Percentiles rank a stretch among this genome's conserved stretches.
These are phyloP conservation scores for Sander vitreus DNA, from an alignment of 2,113 vertebrate genomes.

Conservation along the genomic window DNA sequence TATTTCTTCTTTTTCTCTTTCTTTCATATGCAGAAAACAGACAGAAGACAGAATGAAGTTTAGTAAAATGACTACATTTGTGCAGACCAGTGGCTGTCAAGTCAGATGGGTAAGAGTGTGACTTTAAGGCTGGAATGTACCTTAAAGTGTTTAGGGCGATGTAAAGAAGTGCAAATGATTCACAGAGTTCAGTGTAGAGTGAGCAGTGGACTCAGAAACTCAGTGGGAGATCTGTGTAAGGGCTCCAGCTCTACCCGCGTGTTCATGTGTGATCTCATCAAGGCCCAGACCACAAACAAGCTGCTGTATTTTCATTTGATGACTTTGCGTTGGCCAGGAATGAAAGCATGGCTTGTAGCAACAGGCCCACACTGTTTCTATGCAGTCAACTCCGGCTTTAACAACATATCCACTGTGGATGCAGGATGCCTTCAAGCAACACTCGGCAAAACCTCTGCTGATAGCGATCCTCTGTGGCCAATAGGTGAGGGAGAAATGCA, in stretches of 20 bases:
- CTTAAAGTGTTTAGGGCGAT: constrained; percentile 30
- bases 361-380: constrained; percentile 70
- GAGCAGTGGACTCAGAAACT: constrained; percentile 40
- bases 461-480: constrained; percentile 40
- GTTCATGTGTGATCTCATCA: constrained; percentile 69
- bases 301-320: constrained; percentile 66
- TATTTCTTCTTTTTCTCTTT: too few species aligned
- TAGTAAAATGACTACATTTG: constrained; percentile 42
- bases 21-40: too few species aligned
- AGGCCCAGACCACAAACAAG: constrained; percentile 75
- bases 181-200: constrained; percentile 33
- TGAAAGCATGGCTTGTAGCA: constrained; percentile 74
- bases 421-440: constrained; percentile 51
- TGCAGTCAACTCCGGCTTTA: constrained; percentile 49
- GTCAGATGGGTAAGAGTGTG: constrained; percentile 9
- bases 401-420: constrained; percentile 47
- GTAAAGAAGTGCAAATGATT: constrained; percentile 67
- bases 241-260: constrained; percentile 37
- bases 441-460: constrained; percentile 33
- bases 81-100: constrained; percentile 29
- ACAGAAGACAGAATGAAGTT: neutral
- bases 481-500: constrained; percentile 25
- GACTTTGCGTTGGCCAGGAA: constrained; percentile 70
- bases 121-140: constrained; percentile 48
- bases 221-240: constrained; percentile 57